Conservation (phyloP, 2,797 vertebrate species). For the Cuniculus paca region DNA sequence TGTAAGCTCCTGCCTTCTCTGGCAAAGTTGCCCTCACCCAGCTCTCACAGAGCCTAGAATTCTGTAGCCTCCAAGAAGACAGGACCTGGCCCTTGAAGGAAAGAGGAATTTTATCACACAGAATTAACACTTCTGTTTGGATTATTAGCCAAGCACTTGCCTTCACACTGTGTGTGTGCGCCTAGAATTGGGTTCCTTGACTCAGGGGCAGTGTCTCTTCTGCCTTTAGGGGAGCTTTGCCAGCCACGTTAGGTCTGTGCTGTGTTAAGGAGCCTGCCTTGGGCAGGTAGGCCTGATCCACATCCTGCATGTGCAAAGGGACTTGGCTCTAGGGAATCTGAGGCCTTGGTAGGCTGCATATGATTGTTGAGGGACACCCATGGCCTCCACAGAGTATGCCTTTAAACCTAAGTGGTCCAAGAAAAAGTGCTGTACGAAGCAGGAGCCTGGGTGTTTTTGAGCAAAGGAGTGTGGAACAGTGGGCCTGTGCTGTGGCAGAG, state of each 20-base stretch:
- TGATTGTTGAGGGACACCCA: neutral
- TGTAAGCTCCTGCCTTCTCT: neutral
- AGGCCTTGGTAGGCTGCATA: neutral
- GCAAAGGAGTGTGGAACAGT: neutral
- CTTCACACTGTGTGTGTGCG: neutral
- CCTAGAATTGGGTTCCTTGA: neutral
- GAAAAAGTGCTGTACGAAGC: neutral
- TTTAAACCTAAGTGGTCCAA: neutral
- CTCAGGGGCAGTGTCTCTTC: neutral
- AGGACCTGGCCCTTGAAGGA: neutral
- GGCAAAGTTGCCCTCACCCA: neutral
- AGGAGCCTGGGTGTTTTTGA: neutral
- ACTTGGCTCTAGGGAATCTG: neutral
- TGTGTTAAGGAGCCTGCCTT: neutral
- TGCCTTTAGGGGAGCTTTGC: neutral
- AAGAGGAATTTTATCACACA: neutral
- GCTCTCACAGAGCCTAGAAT: neutral
- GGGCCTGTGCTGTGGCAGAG: neutral
- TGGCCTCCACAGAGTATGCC: neutral
- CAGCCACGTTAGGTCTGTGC: neutral
- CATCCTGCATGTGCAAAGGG: neutral
- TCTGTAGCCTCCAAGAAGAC: neutral
- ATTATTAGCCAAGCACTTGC: neutral
- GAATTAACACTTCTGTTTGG: constrained; percentile 29
- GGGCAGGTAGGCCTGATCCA: neutral